Evolutionary conservation across 2,888 invertebrate species (phyloP).

Genomic region (Trissoscelio sp.): DNA sequence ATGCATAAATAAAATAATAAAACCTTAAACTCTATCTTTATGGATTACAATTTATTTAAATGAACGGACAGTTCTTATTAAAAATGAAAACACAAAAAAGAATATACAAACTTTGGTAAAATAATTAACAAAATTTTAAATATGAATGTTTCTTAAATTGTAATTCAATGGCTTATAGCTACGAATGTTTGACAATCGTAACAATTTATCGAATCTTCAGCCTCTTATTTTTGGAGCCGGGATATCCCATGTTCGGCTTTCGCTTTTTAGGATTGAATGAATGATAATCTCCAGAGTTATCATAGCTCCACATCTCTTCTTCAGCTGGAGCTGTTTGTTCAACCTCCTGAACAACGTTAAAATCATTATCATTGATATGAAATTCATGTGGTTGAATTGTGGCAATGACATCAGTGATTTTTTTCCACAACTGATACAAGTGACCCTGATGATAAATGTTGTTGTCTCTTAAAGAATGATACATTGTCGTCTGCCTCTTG

Average conservation of each 20-base stretch:
- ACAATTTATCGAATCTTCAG: background rate
- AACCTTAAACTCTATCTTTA: background rate
- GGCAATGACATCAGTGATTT: slow-evolving; percentile 6
- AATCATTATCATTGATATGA: background rate
- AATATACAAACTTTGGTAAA: background rate
- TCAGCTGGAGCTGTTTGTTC: background rate
- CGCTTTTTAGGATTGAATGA: background rate
- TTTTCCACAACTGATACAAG: slow-evolving; percentile 27
- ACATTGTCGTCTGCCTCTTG: background rate
- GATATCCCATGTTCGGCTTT: background rate
- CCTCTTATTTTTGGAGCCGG: background rate
- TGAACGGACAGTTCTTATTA: slow-evolving; percentile 46
- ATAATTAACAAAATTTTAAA: background rate
- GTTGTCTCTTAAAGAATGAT: background rate
- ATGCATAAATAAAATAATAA: slow-evolving; percentile 6
- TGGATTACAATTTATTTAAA: slow-evolving; percentile 45
- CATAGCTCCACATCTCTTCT: background rate
- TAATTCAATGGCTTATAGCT: background rate
- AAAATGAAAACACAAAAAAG: background rate
- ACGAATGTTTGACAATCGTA: background rate
- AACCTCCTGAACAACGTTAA: background rate
- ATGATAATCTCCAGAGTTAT: background rate
- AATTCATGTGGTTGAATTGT: slow-evolving; percentile 12
- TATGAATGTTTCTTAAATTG: background rate
- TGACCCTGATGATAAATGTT: slow-evolving; percentile 3